Conservation (phyloP, 2,797 vertebrate genomes). For the Schizopygopsis pylzovi region DNA sequence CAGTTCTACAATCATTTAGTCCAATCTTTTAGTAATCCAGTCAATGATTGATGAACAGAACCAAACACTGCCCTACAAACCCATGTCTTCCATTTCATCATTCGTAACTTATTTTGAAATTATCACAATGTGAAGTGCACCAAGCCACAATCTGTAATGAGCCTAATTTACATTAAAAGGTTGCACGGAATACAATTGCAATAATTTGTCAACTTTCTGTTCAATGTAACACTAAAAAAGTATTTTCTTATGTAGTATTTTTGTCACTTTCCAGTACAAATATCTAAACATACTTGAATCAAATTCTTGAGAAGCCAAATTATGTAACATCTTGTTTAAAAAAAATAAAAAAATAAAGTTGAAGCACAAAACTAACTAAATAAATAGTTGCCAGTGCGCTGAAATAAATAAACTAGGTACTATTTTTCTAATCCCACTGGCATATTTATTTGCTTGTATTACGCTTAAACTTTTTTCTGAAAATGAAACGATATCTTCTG, state of each 20-base stretch:
- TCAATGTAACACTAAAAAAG: neutral
- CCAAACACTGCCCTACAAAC: too few relatives aligned
- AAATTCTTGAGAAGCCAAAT: neutral
- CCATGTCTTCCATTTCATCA: too few relatives aligned
- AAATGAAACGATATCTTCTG: neutral
- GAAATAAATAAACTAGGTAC: too few relatives aligned
- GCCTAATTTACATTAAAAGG: neutral
- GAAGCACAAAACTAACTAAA: too few relatives aligned
- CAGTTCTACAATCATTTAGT: neutral
- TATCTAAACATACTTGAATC: neutral
- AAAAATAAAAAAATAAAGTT: neutral
- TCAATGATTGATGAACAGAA: too few relatives aligned
- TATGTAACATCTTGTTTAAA: neutral
- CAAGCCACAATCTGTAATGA: neutral
- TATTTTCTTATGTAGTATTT: neutral
- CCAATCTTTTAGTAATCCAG: neutral
- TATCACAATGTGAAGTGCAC: too few relatives aligned
- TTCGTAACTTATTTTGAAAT: too few relatives aligned
- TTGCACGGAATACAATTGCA: neutral
- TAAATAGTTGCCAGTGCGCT: too few relatives aligned
- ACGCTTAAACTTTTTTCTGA: neutral
- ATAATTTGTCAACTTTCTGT: neutral
- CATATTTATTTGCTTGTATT: neutral
- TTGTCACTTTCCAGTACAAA: neutral
- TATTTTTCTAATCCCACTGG: too few relatives aligned